phyloP scores from a whole-genome alignment of 2,888 invertebrate species.

The Brachylomia viminalis region DNA sequence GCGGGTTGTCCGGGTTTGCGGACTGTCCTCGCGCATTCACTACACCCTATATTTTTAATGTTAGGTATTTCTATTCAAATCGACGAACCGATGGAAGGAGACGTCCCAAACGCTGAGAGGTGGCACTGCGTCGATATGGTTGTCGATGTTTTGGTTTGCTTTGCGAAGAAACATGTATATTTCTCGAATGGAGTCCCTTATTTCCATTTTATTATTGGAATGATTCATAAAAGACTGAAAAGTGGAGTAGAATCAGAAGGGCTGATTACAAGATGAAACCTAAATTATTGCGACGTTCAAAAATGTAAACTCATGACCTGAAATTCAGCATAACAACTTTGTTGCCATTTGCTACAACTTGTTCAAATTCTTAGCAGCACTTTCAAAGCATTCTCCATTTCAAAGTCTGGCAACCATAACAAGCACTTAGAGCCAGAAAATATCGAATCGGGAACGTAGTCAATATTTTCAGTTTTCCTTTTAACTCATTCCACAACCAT shows the following conservation, averaged over 20 bases:
- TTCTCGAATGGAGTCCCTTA: not conserved
- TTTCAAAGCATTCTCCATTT: not conserved
- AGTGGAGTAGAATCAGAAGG: too few species aligned
- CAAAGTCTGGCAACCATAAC: too few species aligned
- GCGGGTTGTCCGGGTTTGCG: constrained; percentile 64
- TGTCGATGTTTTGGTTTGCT: constrained; percentile 57
- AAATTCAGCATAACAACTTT: too few species aligned
- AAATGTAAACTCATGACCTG: too few species aligned
- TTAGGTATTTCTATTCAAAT: constrained; percentile 86
- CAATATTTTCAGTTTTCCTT: not conserved
- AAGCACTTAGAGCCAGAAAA: too few species aligned
- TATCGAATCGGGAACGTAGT: too few species aligned
- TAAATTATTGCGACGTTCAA: too few species aligned
- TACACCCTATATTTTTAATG: constrained; percentile 85
- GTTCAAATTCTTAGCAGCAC: too few species aligned
- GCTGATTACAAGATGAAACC: too few species aligned
- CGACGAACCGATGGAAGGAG: constrained; percentile 70
- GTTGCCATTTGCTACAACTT: too few species aligned
- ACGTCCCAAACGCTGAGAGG: constrained; percentile 72
- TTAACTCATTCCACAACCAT: too few species aligned
- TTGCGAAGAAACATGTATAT: not conserved
- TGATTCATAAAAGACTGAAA: not conserved
- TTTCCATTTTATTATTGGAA: not conserved
- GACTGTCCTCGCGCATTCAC: constrained; percentile 81
- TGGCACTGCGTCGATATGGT: constrained; percentile 63